Conservation (phyloP, 1,140 invertebrate species). For the Tetramorium alpestre region DNA sequence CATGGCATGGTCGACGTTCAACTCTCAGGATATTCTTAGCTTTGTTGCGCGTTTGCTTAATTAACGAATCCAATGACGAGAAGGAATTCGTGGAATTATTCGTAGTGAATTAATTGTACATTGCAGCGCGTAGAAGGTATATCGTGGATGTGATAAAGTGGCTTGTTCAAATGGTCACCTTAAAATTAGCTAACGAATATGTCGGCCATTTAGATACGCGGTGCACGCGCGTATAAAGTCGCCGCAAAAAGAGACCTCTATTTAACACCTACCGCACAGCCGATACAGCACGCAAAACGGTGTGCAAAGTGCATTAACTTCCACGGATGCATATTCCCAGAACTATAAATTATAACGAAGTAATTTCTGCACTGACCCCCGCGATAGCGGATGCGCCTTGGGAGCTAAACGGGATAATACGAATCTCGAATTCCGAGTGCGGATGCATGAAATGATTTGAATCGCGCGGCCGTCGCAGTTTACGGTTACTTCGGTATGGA, state of each 20-base stretch:
- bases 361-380: constrained; percentile 64
- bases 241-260: constrained; percentile 50
- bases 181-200: constrained; percentile 3
- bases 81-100: constrained; percentile 21
- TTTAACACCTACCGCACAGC: constrained; percentile 43
- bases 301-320: constrained; percentile 56
- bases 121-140: background rate
- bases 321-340: constrained; percentile 30
- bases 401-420: constrained; percentile 55
- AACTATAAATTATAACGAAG: constrained; percentile 67
- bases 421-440: constrained; percentile 51
- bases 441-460: constrained; percentile 63
- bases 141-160: background rate
- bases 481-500: constrained; percentile 19
- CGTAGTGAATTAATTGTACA: constrained; percentile 11
- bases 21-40: constrained; percentile 5
- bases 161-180: background rate
- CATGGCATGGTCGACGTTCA: too few species aligned
- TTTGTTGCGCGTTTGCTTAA: background rate
- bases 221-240: constrained; percentile 3
- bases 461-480: constrained; percentile 57
- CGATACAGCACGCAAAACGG: constrained; percentile 31
- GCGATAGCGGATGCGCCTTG: constrained; percentile 62
- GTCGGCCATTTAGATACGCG: constrained; percentile 16
- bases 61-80: constrained; percentile 19